Evolutionary conservation across 2,113 vertebrate species (phyloP).

Genomic region (Vimba vimba): DNA sequence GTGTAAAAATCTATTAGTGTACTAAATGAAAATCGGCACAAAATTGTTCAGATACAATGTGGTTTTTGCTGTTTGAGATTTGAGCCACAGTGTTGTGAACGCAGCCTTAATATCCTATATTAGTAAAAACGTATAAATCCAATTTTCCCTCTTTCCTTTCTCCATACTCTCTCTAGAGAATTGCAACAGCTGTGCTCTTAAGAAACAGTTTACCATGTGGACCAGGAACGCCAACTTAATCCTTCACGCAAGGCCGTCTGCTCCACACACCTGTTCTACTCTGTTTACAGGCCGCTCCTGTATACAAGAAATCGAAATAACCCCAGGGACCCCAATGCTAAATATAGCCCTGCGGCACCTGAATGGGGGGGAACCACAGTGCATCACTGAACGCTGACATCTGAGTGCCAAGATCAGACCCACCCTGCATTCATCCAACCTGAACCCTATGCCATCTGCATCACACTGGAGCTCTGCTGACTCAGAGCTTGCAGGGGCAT

Average conservation of each 20-base stretch:
- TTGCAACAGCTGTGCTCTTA: slow-evolving; percentile 63
- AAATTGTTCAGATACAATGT: not conserved
- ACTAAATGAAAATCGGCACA: not conserved
- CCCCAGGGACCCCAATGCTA: slow-evolving; percentile 52
- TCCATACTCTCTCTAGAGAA: slow-evolving; percentile 25
- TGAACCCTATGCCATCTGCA: slow-evolving; percentile 59
- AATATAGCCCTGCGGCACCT: slow-evolving; percentile 69
- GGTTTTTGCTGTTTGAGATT: not conserved
- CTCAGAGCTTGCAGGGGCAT: slow-evolving; percentile 53
- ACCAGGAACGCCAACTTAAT: slow-evolving; percentile 48
- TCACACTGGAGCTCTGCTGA: slow-evolving; percentile 70
- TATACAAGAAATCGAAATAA: slow-evolving; percentile 33
- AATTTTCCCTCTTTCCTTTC: slow-evolving; percentile 9
- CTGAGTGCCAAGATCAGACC: slow-evolving; percentile 32
- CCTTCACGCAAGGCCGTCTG: slow-evolving; percentile 62
- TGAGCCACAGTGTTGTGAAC: not conserved
- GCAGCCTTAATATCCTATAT: not conserved
- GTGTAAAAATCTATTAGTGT: not conserved
- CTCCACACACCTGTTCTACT: slow-evolving; percentile 59
- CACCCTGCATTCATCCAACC: slow-evolving; percentile 30
- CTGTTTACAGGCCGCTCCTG: not conserved
- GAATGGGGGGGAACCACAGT: slow-evolving; percentile 38
- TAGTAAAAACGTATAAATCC: not conserved
- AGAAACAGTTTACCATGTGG: slow-evolving; percentile 60
- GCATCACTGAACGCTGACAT: slow-evolving; percentile 8